phyloP scores from a whole-genome alignment of 2,113 vertebrate species.

The Nestor notabilis region DNA sequence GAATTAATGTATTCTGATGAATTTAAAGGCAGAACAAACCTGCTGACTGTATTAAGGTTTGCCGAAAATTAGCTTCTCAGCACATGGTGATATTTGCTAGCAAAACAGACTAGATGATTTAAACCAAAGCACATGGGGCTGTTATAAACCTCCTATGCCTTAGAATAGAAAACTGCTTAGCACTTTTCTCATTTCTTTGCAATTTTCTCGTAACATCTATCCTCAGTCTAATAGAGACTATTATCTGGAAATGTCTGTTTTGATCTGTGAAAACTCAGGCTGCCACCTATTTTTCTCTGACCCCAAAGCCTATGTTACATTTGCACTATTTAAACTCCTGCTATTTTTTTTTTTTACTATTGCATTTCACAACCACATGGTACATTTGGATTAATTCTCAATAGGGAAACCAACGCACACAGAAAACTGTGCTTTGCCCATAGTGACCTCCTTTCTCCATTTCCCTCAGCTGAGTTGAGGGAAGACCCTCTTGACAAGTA shows the following conservation, averaged over 20 bases:
- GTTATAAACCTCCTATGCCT: background rate
- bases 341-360: background rate
- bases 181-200: background rate
- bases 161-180: background rate
- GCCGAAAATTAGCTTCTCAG: slow-evolving; percentile 52
- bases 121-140: slow-evolving; percentile 39
- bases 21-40: slow-evolving; percentile 15
- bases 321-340: background rate
- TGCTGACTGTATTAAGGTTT: background rate
- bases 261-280: background rate
- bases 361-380: accelerated
- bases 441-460: background rate
- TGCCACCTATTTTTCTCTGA: background rate
- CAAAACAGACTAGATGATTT: slow-evolving; percentile 22
- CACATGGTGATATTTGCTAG: slow-evolving; percentile 30
- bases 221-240: background rate
- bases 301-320: background rate
- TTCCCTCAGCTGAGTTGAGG: background rate
- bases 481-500: background rate
- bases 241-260: background rate
- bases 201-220: background rate
- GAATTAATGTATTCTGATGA: background rate
- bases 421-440: background rate
- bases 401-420: background rate
- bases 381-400: background rate